Base-by-base conservation (phyloP, 2,113 vertebrate genomes). In the Podiceps cristatus region DNA sequence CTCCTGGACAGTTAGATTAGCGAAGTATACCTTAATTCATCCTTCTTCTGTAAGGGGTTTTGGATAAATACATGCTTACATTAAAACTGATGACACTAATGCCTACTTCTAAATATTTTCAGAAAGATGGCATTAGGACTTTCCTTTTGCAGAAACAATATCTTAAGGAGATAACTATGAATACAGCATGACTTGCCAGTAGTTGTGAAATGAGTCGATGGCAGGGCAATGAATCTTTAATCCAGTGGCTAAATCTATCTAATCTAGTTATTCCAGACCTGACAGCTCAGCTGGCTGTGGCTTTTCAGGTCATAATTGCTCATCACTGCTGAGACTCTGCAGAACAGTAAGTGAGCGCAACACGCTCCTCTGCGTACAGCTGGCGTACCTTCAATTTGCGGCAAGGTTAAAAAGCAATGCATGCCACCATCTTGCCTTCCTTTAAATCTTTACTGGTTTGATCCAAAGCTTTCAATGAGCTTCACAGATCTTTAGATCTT, bases 391-490 rank as follows among this genome's bases (percentile, higher is more conserved):
- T 53, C 75, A 40, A 1, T 10, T 13, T 49, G 5, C 3, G 1
- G 67, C 47, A 66, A 60, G 58, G 27, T 14, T 85, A 62, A 56
- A 68, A 20, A 73, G 49, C 29, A 73, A 8, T 5, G 24, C 4
- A 3, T 1, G 9, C 75, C 45, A 37, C 24, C 50, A 10, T 16
- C 37, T 59, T 0, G 0, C 40, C 60, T 44, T 45, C 33, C 62
- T 93, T 80, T 55, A 64, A 18, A 37, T 69, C 14, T 56, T 62
- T 28, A 76, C 53, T 10, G 4, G 37, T n/a, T 42, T 67, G 24
- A 76, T 62, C 49, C 18, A 73, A 86, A 90, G 20, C 16, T 74
- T 88, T 71, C 55, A 42, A 11, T 0, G 5, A 50, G 13, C 33
- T 91, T 52, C 15, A 37, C 10, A 55, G 12, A 45, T 53, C 25